A percentile compares a stretch with the other conserved stretches of the same genome.
Evolutionary conservation across 2,113 vertebrate genomes (phyloP).

Genomic region (Tenebrosternarchus preto): DNA sequence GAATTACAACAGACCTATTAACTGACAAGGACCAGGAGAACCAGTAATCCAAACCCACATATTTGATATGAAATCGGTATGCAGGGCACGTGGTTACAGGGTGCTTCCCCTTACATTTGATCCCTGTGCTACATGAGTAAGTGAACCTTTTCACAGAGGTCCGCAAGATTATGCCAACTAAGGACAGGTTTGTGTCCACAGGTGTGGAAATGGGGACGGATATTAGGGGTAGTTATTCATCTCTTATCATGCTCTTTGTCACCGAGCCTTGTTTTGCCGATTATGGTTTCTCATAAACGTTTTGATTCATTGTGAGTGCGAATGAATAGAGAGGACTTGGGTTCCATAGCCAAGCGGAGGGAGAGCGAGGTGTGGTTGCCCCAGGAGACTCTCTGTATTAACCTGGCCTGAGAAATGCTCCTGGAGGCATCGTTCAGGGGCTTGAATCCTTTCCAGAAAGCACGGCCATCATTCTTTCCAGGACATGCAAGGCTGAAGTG

Average conservation of each 20-base stretch:
- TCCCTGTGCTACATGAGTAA: not conserved
- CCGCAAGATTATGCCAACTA: not conserved
- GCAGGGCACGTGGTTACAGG: not conserved
- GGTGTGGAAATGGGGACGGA: conserved; percentile 70
- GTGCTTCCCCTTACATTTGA: not conserved
- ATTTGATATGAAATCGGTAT: conserved; percentile 20
- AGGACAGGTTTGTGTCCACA: conserved; percentile 18
- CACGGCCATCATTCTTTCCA: not conserved
- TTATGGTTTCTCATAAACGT: conserved; percentile 54
- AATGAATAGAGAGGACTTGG: conserved; percentile 52
- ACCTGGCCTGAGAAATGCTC: not conserved
- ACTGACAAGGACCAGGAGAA: not conserved
- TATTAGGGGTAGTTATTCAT: conserved; percentile 60
- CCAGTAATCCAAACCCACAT: not conserved
- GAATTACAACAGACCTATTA: too few species aligned
- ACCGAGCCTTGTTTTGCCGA: conserved; percentile 35
- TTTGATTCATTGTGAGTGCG: conserved; percentile 52
- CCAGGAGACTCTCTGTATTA: not conserved
- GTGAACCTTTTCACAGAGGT: not conserved
- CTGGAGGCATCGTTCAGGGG: not conserved
- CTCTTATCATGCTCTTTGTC: conserved; percentile 51
- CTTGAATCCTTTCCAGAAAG: not conserved
- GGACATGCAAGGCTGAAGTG: conserved; percentile 4
- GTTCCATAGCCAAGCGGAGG: conserved; percentile 46
- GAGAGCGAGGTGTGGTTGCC: conserved; percentile 41